A percentile compares a stretch with the other conserved stretches of the same genome.
Evolutionary conservation across 2,113 vertebrate species (phyloP).

Genomic region (Dicentrarchus labrax): DNA sequence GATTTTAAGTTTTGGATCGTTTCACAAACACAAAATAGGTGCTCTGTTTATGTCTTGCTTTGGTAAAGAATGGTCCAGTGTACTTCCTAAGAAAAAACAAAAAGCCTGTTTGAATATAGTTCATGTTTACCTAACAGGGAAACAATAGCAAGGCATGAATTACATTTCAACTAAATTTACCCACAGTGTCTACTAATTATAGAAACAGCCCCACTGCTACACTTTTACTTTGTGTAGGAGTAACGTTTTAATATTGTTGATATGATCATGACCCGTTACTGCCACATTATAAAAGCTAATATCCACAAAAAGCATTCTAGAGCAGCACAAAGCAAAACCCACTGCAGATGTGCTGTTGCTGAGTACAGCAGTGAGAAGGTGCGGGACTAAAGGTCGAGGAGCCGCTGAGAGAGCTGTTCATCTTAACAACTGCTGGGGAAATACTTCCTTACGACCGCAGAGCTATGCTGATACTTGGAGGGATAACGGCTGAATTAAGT

Average conservation of each 20-base stretch:
- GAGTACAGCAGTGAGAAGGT: neutral
- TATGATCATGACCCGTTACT: neutral
- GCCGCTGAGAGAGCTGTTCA: neutral
- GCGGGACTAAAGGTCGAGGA: conserved; percentile 5
- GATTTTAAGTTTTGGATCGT: too few species aligned
- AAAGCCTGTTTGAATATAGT: too few species aligned
- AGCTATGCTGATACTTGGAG: neutral
- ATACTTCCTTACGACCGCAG: neutral
- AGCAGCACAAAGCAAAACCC: neutral
- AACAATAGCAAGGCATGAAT: too few species aligned
- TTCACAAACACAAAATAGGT: too few species aligned
- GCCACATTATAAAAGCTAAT: neutral
- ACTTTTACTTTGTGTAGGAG: neutral
- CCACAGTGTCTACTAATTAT: neutral
- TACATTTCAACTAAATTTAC: too few species aligned
- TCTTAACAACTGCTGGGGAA: neutral
- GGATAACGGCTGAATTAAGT: conserved; percentile 5
- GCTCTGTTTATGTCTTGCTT: too few species aligned
- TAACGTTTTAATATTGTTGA: neutral
- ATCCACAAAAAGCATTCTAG: neutral
- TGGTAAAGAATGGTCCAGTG: too few species aligned
- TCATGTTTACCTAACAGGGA: too few species aligned
- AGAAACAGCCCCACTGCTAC: neutral
- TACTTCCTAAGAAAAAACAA: too few species aligned
- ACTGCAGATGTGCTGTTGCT: neutral